Percentiles rank a stretch among this genome's conserved stretches.
These are phyloP conservation scores for Rhinichthys klamathensis DNA, from an alignment of 2,113 vertebrate genomes.

Conservation along the genomic window DNA sequence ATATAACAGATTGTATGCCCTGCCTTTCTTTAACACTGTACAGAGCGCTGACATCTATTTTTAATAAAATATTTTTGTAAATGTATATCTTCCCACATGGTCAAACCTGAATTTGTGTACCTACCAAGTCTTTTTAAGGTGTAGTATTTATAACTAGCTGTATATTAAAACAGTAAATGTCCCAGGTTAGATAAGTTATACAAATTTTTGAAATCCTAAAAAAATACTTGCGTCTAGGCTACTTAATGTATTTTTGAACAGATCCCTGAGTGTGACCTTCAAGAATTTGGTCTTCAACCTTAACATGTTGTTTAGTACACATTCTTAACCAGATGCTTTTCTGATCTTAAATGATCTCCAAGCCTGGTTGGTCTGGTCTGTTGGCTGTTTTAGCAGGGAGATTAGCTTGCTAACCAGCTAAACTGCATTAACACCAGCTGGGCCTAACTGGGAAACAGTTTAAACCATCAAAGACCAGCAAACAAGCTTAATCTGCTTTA, in stretches of 20 bases:
- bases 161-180: neutral
- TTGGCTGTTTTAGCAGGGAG: neutral
- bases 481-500: neutral
- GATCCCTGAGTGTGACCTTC: neutral
- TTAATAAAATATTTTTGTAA: constrained; percentile 58
- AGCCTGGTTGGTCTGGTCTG: no score
- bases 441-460: neutral
- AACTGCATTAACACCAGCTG: neutral
- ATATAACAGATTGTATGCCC: constrained; percentile 26
- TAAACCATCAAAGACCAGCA: neutral
- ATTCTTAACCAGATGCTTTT: neutral
- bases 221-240: no score
- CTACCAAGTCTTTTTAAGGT: no score
- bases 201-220: no score
- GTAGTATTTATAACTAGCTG: neutral
- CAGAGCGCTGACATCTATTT: constrained; percentile 49
- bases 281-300: neutral
- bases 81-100: constrained; percentile 14
- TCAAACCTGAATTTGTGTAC: neutral
- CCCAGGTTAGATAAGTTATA: no score
- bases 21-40: constrained; percentile 44
- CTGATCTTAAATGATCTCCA: neutral
- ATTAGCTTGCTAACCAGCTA: neutral
- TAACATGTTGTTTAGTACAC: neutral
- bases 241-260: neutral